Evolutionary conservation across 2,113 vertebrate genomes (phyloP), one percentile per base, ranked within the genome.

Genomic region (Cervus canadensis): DNA sequence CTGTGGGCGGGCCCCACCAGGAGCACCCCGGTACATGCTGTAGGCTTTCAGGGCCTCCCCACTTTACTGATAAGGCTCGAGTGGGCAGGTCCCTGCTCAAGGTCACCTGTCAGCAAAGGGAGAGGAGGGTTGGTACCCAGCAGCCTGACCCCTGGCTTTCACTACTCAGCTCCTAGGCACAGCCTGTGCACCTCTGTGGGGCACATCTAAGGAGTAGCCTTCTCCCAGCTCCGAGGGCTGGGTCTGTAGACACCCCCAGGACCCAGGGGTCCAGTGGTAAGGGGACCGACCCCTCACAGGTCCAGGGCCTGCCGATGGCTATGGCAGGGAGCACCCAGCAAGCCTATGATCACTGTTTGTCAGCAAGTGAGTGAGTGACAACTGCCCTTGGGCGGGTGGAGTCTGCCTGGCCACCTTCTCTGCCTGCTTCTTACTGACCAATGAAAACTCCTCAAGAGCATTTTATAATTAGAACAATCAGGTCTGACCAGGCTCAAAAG

Each of bases 391-490:
- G 0, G 10, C 1, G 1, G 26, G 67, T 36, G 10, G 48, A 16
- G 56, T n/a, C 78, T 0, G 2, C 15, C 40, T 14, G 1, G 9
- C 50, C 0, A 0, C 10, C 23, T n/a, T 26, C 2, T 1, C 54
- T 4, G 12, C 28, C 6, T 33, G 12, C 0, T 40, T 91, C 82
- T 23, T 28, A 30, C 3, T n/a, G 43, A 83, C 48, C 36, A 30
- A 25, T 30, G 54, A 54, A 26, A 21, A 19, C 23, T 36, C 71
- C 60, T 40, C 40, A 10, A 33, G 84, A n/a, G 9, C 2, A 21
- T 16, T 45, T 25, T 74, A 25, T 45, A 4, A 10, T 85, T 56
- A 25, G 52, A 30, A 36, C 0, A 2, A 4, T 48, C 26, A 0
- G 57, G 33, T 36, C 26, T 78, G 50, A 52, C 54, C 25, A n/a